Conservation (phyloP, 2,888 invertebrate genomes). For the Aporophyla lueneburgensis region DNA sequence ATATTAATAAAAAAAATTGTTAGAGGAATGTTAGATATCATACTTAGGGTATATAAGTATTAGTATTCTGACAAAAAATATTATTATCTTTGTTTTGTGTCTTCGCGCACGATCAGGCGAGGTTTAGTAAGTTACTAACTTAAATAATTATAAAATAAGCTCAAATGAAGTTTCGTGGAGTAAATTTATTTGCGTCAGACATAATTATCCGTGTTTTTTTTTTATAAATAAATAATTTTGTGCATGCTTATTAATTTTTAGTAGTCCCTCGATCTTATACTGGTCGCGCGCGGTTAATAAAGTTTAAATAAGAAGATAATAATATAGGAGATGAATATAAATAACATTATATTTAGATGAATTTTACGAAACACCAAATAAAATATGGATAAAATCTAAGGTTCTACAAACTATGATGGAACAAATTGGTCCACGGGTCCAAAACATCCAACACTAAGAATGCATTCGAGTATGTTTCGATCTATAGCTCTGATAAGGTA, state of each 20-base stretch:
- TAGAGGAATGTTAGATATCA: constrained; percentile 42
- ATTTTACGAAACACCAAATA: constrained; percentile 35
- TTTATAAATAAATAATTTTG: neutral
- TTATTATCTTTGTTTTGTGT: constrained; percentile 10
- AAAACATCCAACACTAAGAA: constrained; percentile 59
- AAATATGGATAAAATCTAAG: constrained; percentile 41
- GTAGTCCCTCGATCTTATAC: neutral
- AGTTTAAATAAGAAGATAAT: constrained; percentile 12
- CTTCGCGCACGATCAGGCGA: neutral
- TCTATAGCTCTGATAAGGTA: constrained; percentile 53
- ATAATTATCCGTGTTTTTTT: too few species aligned
- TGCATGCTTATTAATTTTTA: constrained; percentile 11
- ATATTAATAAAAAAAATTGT: constrained; percentile 32
- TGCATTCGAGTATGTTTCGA: constrained; percentile 57
- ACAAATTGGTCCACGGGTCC: constrained; percentile 67
- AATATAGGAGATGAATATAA: constrained; percentile 17
- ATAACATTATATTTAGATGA: constrained; percentile 29
- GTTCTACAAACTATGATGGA: constrained; percentile 60
- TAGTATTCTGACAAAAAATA: constrained; percentile 27
- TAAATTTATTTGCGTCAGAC: too few species aligned
- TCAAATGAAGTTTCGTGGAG: neutral
- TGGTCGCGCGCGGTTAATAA: constrained; percentile 11
- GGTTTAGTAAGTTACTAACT: neutral
- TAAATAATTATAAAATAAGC: neutral
- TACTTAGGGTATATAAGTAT: constrained; percentile 32